A percentile compares a stretch with the other conserved stretches of the same genome.
Conservation (phyloP, 30 jellyfish, hydroid and myxozoan species). For the Rhopilema esculentum region DNA sequence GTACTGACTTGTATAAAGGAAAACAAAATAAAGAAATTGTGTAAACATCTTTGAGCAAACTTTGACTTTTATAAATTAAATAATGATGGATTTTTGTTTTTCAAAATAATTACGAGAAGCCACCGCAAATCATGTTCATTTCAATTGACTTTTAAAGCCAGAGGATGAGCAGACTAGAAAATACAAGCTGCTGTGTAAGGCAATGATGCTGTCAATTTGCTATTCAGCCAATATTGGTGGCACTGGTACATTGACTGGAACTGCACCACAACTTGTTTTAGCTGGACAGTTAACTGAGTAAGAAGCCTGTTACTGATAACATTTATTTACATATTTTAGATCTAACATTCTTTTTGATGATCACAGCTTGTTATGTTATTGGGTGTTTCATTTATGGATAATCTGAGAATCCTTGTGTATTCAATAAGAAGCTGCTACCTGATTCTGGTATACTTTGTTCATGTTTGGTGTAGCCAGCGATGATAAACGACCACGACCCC, state of each 20-base stretch:
- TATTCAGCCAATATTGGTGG: constrained; percentile 99
- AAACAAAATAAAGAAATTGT: too few relatives aligned
- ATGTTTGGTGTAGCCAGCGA: too few relatives aligned
- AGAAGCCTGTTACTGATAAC: constrained; percentile 18
- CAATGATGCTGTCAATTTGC: constrained; percentile 96
- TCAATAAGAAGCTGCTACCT: too few relatives aligned
- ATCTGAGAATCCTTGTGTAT: too few relatives aligned
- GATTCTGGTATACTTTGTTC: too few relatives aligned
- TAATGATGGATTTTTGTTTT: too few relatives aligned
- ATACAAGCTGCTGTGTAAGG: constrained; percentile 79
- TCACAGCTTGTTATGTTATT: background rate
- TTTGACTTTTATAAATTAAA: too few relatives aligned
- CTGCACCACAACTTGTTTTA: constrained; percentile 95
- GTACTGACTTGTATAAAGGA: too few relatives aligned
- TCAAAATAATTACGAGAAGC: too few relatives aligned
- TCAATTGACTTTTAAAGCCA: background rate
- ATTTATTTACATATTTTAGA: background rate
- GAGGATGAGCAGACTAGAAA: constrained; percentile 44
- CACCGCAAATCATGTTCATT: background rate
- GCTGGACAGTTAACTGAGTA: constrained; percentile 96
- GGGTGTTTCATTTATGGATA: too few relatives aligned
- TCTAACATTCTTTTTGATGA: background rate
- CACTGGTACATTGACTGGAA: constrained; percentile 97
- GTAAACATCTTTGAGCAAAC: too few relatives aligned
- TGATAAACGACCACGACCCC: too few relatives aligned